Evolutionary conservation across 2,797 vertebrate genomes (phyloP), one percentile per base, ranked within the genome.

Genomic region (Characodon lateralis): DNA sequence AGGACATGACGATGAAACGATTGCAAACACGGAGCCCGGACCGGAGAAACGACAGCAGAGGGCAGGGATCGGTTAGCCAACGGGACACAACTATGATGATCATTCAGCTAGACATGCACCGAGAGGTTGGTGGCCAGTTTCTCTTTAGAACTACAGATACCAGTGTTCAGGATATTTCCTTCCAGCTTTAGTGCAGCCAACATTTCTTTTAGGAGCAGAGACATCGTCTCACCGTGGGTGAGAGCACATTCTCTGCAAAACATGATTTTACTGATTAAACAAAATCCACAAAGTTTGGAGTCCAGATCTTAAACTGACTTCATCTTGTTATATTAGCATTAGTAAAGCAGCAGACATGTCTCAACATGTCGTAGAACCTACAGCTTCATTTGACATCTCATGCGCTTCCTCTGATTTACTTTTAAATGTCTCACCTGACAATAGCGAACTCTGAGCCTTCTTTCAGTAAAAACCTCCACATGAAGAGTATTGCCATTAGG

Each of bases 1-100:
- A 92, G 91, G 93, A 93, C 92, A 41, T 87, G 83, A 91, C 73
- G 41, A 87, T 68, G 58, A 28, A 76, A 86, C 76, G 20, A 82
- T 68, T 39, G 61, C 81, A 83, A 83, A 91, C 84, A 88, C 73
- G 85, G 74, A 85, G 83, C 85, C 84, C 81, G 81, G 84, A 87
- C 77, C 35, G 0, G 76, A 91, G 85, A 71, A 24, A 48, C 51
- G 88, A 83, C 82, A 6, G 81, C 20, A 63, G 22, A n/a, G 66
- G 22, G 2, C 35, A 7, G 20, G 18, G 31, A 14, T 63, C 59
- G 28, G 28, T 20, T 35, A 2, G 28, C 3, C 59, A 16, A 3
- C 48, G 12, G 48, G 48, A 53, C 51, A 22, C 16, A 53, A 1
- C 51, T 22, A 22, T 22, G 16, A 53, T 22, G 51, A 63, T 35